Evolutionary conservation across 1,140 invertebrate species (phyloP), one percentile per base, ranked within the genome.

Genomic region (Plodia interpunctella): DNA sequence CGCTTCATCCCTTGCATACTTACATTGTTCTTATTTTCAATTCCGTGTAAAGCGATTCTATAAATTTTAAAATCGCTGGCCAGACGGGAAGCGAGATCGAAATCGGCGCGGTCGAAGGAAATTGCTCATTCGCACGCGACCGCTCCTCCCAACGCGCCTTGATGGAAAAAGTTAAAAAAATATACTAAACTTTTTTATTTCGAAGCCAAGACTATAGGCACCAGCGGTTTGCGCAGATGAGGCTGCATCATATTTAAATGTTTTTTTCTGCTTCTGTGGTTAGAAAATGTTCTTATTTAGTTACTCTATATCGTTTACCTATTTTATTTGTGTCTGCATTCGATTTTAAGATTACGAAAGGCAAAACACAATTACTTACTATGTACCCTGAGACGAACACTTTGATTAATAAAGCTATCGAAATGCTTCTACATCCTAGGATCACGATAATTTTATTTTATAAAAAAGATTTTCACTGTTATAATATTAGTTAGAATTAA

Each of bases 121-220:
- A 87, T 87, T 87, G 84, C 84, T 87, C 83, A 86, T 87, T 87
- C 82, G 83, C 84, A 87, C 84, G 84, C 84, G 72, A 69, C 66
- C 74, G 64, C 67, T 66, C 51, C 20, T n/a, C 76, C 80, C 65
- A 50, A 73, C 73, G 74, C 71, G 77, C 62, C 79, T 76, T 87
- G 85, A 85, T 85, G 80, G 82, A 85, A 87, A 81, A 87, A 85
- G 79, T 85, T 83, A 76, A 80, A 87, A 83, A 84, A 80, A 83
- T 84, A 83, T 74, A 83, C 74, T 78, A 83, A 83, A 82, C 74
- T 81, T 81, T 78, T 78, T 82, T 81, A 78, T 74, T 71, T 66
- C 74, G 51, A 53, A 53, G 51, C 51, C 51, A 21, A 20, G 51
- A 25, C 51, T 20, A 53, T 44, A 44, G 38, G 21, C 51, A 10